Evolutionary conservation across 2,113 vertebrate genomes (phyloP), one percentile per base, ranked within the genome.

Genomic region (Notothenia coriiceps): DNA sequence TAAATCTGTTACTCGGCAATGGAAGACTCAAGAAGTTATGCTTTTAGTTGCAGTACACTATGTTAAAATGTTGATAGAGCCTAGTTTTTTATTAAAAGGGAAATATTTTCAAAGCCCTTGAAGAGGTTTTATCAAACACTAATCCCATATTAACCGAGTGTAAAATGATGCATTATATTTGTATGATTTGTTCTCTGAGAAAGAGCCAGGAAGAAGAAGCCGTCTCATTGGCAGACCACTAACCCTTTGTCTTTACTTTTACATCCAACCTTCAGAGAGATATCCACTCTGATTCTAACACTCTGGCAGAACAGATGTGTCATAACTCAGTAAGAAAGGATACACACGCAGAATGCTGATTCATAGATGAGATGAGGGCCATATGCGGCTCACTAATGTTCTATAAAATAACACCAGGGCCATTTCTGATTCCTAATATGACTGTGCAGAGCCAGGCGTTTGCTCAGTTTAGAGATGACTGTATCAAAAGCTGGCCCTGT

Each of bases 301-400:
- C 65, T 71, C 52, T 61, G 64, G 55, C 56, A 61, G 50, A 80
- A 33, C 71, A 70, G 77, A 83, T 74, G 80, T 74, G 73, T 70
- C 64, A 66, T 50, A 79, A 71, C 49, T 49, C 77, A 67, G 50
- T 33, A 55, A 22, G 55, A 75, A 68, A 74, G 64, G 62, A 61
- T 57, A 70, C 54, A 75, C 49, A 75, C 20, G 14, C 40, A 55
- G 35, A 40, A 40, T 40, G 35, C 35, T 40, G 35, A 40, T 40
- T 40, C 35, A 40, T 40, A 64, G 61, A 65, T 60, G 69, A 50
- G n/a, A n/a, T 59, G 11, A 20, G 55, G 57, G 69, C 55, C 47
- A 43, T 13, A 54, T 68, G 46, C 69, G 33, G 20, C 82, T 68
- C 5, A 0, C n/a, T 20, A 33, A 70, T 51, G 20, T 25, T 50